These are phyloP conservation scores for Muscicapa striata DNA, from an alignment of 2,797 vertebrate species.

Conservation along the genomic window DNA sequence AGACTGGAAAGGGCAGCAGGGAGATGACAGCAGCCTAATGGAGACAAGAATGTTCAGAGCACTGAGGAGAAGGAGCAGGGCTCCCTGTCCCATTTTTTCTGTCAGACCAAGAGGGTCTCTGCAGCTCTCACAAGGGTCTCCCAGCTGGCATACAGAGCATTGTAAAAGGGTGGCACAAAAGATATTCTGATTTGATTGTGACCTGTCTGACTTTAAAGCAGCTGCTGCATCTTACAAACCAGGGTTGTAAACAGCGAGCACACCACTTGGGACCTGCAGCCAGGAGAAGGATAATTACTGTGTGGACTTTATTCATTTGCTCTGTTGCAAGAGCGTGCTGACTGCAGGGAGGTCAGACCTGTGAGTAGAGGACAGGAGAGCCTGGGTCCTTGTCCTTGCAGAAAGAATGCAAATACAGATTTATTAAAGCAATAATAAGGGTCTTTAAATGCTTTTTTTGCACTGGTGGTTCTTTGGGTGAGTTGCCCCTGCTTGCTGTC, in stretches of 20 bases:
- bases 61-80: not conserved
- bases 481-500: not conserved
- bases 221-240: not conserved
- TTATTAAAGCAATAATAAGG: conserved; percentile 76
- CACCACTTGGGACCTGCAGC: not conserved
- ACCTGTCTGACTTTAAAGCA: conserved; percentile 20
- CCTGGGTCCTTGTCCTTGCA: conserved; percentile 2
- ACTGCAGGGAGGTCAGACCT: conserved; percentile 39
- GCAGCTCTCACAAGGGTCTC: not conserved
- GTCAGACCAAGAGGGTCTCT: not conserved
- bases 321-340: not conserved
- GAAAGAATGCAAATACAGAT: conserved; percentile 29
- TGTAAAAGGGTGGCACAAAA: not conserved
- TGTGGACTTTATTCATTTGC: conserved; percentile 26
- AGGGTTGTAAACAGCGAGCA: not conserved
- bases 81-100: not conserved
- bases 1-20: not conserved
- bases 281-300: not conserved
- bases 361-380: not conserved
- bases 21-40: not conserved
- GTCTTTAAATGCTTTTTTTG: conserved; percentile 46
- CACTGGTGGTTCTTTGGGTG: conserved; percentile 38
- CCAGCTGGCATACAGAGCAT: not conserved
- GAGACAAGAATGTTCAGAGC: not conserved
- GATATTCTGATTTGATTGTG: not conserved